Percentiles rank a stretch among this genome's conserved stretches.
Evolutionary conservation across 2,797 vertebrate species (phyloP).

Genomic region (Rhynchonycteris naso): DNA sequence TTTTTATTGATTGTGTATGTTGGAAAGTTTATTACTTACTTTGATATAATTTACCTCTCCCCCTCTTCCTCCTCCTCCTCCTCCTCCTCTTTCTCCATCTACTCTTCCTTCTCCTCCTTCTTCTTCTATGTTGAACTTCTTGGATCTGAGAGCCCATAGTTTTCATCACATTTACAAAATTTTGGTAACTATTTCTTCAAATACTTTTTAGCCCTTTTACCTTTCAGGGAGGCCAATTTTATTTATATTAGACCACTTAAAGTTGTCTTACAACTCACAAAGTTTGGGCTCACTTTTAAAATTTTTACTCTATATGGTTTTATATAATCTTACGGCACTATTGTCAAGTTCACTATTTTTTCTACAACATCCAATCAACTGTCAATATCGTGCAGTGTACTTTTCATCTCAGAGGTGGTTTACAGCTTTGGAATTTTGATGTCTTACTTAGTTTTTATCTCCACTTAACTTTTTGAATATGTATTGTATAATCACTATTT

Average conservation of each 20-base stretch:
- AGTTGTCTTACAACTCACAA: not conserved
- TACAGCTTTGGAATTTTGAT: not conserved
- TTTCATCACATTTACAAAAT: not conserved
- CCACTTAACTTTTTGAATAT: not conserved
- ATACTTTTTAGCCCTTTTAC: not conserved
- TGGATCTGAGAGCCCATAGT: not conserved
- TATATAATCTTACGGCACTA: not conserved
- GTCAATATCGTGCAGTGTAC: not conserved
- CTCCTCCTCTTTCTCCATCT: too few relatives aligned
- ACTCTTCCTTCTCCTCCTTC: too few relatives aligned
- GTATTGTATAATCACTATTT: not conserved
- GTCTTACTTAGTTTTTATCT: not conserved
- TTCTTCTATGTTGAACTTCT: not conserved
- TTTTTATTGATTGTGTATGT: not conserved
- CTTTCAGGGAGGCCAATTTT: not conserved
- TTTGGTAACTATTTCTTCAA: not conserved
- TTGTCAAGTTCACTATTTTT: slow-evolving; percentile 7
- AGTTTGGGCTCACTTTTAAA: not conserved
- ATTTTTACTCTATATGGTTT: not conserved
- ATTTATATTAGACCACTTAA: not conserved
- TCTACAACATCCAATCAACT: not conserved
- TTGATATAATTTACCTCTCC: not conserved
- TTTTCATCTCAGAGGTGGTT: not conserved
- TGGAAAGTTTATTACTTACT: not conserved
- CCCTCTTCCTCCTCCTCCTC: too few relatives aligned